phyloP scores from a whole-genome alignment of 2,113 vertebrate genomes.

The sheep (Ovis aries) region ARS-UI_Ramb_v3.0 NC_056055.1:11270001-11270500 shows the following conservation, averaged over 20 bases:
- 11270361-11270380: conserved; percentile 30
- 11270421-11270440: conserved; percentile 43
- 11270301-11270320: neutral
- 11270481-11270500: conserved; percentile 47
- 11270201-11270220: neutral
- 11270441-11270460: conserved; percentile 43
- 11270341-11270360: conserved; percentile 17
- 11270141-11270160: neutral
- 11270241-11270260: neutral
- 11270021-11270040: neutral
- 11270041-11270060: neutral
- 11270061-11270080: neutral
- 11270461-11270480: conserved; percentile 50
- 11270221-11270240: conserved; percentile 30
- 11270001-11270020: neutral
- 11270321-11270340: neutral
- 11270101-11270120: neutral
- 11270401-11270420: conserved; percentile 34
- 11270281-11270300: conserved; percentile 19
- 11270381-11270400: conserved; percentile 7
- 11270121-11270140: neutral
- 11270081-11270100: neutral
- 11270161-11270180: neutral
- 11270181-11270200: neutral
- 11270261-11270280: neutral